Evolutionary conservation across 2,113 vertebrate genomes (phyloP), one percentile per base, ranked within the genome.

Genomic region (Eubucco bourcierii): DNA sequence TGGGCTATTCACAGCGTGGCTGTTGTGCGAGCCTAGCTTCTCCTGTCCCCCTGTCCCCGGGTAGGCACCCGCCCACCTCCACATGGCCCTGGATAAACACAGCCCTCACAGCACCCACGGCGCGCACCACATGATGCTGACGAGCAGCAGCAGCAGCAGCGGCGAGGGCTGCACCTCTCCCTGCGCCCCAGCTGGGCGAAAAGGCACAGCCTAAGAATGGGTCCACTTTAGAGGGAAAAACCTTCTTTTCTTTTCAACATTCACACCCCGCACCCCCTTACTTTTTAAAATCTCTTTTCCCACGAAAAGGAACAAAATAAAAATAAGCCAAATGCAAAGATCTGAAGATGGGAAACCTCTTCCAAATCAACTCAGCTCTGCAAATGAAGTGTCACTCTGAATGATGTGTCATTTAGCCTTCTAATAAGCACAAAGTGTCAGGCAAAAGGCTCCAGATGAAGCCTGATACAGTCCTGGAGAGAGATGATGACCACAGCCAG

Each of bases 1-100:
- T 95, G 95, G 91, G 98, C 98, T 98, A 97, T 98, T 98, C 98
- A 98, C 97, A 96, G 98, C 76, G 95, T 87, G 95, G 96, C 97
- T 97, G 97, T 94, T 94, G 96, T 95, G 97, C 71, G 97, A 98
- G 96, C 89, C 97, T 83, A 90, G 97, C 97, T 96, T 96, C 97
- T 95, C 97, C 95, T 80, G 93, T 96, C 93, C 97, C 97, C 84
- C 97, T 95, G 95, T 97, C 98, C 98, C 97, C 81, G 93, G 97
- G 97, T 84, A 90, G 85, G 97, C 97, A 97, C 98, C 98, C 98
- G 96, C 98, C 98, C 98, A 97, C 96, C 97, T 97, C 97, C 97
- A 95, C 97, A 94, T 93, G 97, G 97, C 97, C 96, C 92, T 93
- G 97, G 96, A 97, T 97, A 95, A 97, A 97, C 97, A 97, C 90